A percentile compares a stretch with the other conserved stretches of the same genome.
Evolutionary conservation across 2,888 invertebrate species (phyloP).

Genomic region (Ormyrus thymus): DNA sequence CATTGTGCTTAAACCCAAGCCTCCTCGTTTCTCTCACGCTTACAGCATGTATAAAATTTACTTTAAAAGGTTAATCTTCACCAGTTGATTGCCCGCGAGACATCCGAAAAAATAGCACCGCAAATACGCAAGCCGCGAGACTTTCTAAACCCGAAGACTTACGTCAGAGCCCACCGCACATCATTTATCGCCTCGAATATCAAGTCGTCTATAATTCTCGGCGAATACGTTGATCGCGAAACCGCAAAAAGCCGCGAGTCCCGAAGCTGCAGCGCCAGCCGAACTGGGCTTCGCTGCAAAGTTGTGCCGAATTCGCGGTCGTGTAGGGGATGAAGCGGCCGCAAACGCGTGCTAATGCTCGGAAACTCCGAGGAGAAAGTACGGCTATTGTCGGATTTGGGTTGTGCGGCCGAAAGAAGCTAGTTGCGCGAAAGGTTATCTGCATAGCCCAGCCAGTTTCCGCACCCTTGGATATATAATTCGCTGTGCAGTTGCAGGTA

Average conservation of each 20-base stretch:
- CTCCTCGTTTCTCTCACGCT: neutral
- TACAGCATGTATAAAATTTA: neutral
- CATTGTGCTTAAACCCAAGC: too few relatives aligned
- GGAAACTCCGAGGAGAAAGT: constrained; percentile 37
- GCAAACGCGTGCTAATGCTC: constrained; percentile 8
- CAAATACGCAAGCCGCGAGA: neutral
- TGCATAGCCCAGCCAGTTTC: neutral
- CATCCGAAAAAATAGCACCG: neutral
- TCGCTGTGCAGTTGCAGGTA: too few relatives aligned
- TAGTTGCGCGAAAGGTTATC: too few relatives aligned
- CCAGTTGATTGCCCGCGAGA: neutral
- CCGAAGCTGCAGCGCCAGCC: constrained; percentile 10
- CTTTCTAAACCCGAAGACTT: neutral
- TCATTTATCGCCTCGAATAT: constrained; percentile 32
- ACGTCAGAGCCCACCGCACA: neutral
- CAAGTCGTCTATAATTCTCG: constrained; percentile 23
- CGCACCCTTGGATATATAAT: too few relatives aligned
- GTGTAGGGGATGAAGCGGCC: constrained; percentile 30
- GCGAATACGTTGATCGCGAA: constrained; percentile 28
- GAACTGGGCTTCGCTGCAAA: constrained; percentile 10
- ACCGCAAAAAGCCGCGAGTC: constrained; percentile 34
- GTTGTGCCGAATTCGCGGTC: constrained; percentile 39
- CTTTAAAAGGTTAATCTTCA: neutral
- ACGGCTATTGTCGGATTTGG: neutral
- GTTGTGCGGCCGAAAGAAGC: neutral